phyloP scores from a whole-genome alignment of 1,140 invertebrate genomes.

The Halesus radiatus region DNA sequence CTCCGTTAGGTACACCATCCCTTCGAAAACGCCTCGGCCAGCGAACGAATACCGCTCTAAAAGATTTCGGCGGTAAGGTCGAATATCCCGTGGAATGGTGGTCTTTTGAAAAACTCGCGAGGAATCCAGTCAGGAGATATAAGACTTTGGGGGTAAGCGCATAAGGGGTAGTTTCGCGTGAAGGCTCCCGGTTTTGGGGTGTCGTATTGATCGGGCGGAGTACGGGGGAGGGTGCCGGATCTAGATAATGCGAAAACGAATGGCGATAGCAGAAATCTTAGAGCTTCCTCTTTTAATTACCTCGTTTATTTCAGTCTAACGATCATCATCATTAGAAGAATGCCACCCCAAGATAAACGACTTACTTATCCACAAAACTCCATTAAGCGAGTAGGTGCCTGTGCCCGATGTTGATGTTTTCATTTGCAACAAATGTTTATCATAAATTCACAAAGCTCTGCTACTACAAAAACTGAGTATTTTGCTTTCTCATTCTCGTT shows the following conservation, averaged over 20 bases:
- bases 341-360: slow-evolving; percentile 16
- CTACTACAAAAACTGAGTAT: too few relatives aligned
- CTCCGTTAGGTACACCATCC: not conserved
- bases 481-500: too few relatives aligned
- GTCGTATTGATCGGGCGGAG: slow-evolving; percentile 55
- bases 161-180: slow-evolving; percentile 43
- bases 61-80: slow-evolving; percentile 5
- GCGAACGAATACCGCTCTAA: not conserved
- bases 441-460: too few relatives aligned
- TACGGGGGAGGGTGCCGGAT: slow-evolving; percentile 46
- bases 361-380: slow-evolving; percentile 14
- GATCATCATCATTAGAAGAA: slow-evolving; percentile 39
- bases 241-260: slow-evolving; percentile 57
- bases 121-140: slow-evolving; percentile 21
- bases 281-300: slow-evolving; percentile 40
- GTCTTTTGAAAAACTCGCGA: slow-evolving; percentile 18
- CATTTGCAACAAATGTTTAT: too few relatives aligned
- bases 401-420: too few relatives aligned
- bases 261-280: slow-evolving; percentile 41
- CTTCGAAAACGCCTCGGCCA: not conserved
- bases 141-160: slow-evolving; percentile 13
- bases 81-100: slow-evolving; percentile 10
- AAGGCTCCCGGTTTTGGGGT: slow-evolving; percentile 43
- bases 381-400: slow-evolving; percentile 3
- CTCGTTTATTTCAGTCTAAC: slow-evolving; percentile 38